phyloP scores from a whole-genome alignment of 2,888 invertebrate species.

The Rhogogaster chlorosoma region DNA sequence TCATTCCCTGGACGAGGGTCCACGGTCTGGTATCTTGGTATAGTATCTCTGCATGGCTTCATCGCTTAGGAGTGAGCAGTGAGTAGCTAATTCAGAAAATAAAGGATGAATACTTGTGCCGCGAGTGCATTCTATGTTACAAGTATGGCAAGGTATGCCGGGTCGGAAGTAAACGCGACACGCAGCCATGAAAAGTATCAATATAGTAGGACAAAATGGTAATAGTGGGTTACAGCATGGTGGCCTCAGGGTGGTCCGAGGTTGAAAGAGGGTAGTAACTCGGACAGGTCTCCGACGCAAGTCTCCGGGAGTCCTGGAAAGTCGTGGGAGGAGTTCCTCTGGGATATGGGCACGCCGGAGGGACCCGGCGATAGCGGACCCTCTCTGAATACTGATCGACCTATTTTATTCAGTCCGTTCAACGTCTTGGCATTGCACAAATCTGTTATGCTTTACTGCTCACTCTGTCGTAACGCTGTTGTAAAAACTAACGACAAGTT shows the following conservation, averaged over 20 bases:
- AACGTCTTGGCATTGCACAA: slow-evolving; percentile 50
- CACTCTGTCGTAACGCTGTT: slow-evolving; percentile 39
- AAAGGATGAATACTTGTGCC: slow-evolving; percentile 19
- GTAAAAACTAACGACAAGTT: slow-evolving; percentile 51
- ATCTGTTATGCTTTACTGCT: slow-evolving; percentile 49
- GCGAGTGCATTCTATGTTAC: slow-evolving; percentile 34
- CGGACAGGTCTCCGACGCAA: slow-evolving; percentile 56
- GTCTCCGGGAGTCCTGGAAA: slow-evolving; percentile 52
- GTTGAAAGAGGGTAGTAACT: slow-evolving; percentile 42
- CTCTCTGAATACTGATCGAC: slow-evolving; percentile 62
- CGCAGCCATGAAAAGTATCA: slow-evolving; percentile 38
- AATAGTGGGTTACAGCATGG: slow-evolving; percentile 34
- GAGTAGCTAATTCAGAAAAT: slow-evolving; percentile 1
- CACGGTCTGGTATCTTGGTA: not conserved
- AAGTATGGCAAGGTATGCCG: not conserved
- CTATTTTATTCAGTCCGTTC: slow-evolving; percentile 60
- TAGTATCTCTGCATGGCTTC: slow-evolving; percentile 6
- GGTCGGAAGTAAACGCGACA: slow-evolving; percentile 9
- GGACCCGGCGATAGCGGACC: slow-evolving; percentile 49
- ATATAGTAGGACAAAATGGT: slow-evolving; percentile 28
- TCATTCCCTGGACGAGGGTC: not conserved
- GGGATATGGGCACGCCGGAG: slow-evolving; percentile 45
- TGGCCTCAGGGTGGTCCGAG: slow-evolving; percentile 34
- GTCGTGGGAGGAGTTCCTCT: slow-evolving; percentile 54
- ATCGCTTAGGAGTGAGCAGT: slow-evolving; percentile 20